A percentile compares a stretch with the other conserved stretches of the same genome.
phyloP scores from a whole-genome alignment of 2,888 invertebrate genomes.

The Sinotaia quadrata region DNA sequence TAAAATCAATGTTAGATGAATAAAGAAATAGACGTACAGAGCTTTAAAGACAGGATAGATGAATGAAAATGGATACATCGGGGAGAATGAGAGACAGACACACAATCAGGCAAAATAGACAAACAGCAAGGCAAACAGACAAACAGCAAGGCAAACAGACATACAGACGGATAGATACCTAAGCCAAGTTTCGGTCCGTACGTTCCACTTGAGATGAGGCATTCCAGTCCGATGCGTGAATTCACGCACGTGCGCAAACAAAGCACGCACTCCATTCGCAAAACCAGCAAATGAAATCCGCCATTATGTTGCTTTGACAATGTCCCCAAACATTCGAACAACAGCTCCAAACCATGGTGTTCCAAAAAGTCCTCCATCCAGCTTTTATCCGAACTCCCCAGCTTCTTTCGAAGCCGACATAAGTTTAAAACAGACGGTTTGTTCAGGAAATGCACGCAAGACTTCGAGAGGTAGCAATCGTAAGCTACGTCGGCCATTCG shows the following conservation, averaged over 20 bases:
- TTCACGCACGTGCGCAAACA: conserved; percentile 79
- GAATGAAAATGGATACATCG: no score
- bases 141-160: neutral
- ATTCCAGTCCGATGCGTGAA: conserved; percentile 92
- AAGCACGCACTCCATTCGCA: conserved; percentile 65
- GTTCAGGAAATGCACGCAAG: conserved; percentile 52
- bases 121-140: neutral
- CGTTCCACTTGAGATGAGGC: conserved; percentile 92
- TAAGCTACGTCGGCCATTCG: conserved; percentile 50
- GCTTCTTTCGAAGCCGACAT: conserved; percentile 57
- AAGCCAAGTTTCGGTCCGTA: conserved; percentile 91
- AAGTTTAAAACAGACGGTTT: conserved; percentile 62
- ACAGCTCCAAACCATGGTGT: conserved; percentile 55
- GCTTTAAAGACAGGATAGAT: no score
- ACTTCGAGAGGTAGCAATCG: conserved; percentile 50
- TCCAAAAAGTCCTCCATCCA: conserved; percentile 67
- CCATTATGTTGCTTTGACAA: conserved; percentile 44
- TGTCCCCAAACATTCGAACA: conserved; percentile 58
- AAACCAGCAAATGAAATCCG: conserved; percentile 30
- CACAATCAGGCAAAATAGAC: no score
- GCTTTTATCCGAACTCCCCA: conserved; percentile 51
- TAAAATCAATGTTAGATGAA: no score
- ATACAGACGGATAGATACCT: conserved; percentile 70
- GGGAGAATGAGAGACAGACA: no score
- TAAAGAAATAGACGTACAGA: no score